Evolutionary conservation across 1,140 invertebrate species (phyloP).

Genomic region (Pissodes strobi): DNA sequence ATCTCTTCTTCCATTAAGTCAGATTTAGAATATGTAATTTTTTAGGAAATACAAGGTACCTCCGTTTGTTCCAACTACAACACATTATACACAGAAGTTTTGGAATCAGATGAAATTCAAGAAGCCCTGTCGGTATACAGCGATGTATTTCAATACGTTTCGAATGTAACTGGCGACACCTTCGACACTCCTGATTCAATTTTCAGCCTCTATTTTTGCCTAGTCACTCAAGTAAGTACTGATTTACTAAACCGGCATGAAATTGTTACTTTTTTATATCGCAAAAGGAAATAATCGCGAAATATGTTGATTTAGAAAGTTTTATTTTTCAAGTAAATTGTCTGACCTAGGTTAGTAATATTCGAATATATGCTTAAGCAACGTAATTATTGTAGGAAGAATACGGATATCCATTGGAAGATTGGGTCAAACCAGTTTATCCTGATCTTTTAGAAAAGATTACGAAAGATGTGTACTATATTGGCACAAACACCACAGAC

Average conservation of each 20-base stretch:
- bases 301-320: too few relatives aligned
- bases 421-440: slow-evolving; percentile 1
- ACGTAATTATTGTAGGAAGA: too few relatives aligned
- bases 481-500: background rate
- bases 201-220: background rate
- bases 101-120: background rate
- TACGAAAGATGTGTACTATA: slow-evolving; percentile 1
- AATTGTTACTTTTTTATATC: background rate
- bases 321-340: too few relatives aligned
- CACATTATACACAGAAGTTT: too few relatives aligned
- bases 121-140: background rate
- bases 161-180: background rate
- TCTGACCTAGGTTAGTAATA: too few relatives aligned
- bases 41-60: too few relatives aligned
- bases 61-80: too few relatives aligned
- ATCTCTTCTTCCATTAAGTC: too few relatives aligned
- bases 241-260: background rate
- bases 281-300: too few relatives aligned
- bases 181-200: background rate
- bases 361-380: too few relatives aligned
- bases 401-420: slow-evolving; percentile 16
- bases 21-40: too few relatives aligned
- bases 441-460: background rate
- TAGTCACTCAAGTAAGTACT: slow-evolving; percentile 6
- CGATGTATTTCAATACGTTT: slow-evolving; percentile 2